Evolutionary conservation across 92 coral and sea anemone genomes (phyloP).

Genomic region (Ricordea florida): DNA sequence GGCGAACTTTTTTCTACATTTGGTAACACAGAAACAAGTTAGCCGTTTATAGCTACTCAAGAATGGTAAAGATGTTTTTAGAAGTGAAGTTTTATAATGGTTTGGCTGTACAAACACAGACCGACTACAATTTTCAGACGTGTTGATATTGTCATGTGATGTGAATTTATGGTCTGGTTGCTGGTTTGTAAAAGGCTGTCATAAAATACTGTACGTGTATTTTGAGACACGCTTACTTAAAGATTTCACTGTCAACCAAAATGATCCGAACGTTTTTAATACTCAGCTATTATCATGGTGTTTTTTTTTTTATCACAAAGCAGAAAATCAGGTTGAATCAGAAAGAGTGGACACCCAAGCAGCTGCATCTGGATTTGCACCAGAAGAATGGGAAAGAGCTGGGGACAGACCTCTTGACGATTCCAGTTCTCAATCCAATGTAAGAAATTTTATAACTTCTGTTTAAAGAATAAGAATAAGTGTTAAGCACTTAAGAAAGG

Average conservation of each 20-base stretch:
- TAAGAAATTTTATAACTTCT: conserved; percentile 2
- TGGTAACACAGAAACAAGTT: conserved; percentile 36
- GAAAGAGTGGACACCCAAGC: conserved; percentile 42
- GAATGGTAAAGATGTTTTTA: conserved; percentile 10
- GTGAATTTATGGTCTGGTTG: conserved; percentile 36
- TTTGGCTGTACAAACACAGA: background rate
- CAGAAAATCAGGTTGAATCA: conserved; percentile 31
- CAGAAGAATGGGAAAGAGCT: conserved; percentile 41
- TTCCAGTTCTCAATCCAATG: conserved; percentile 26
- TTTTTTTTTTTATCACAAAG: conserved; percentile 17
- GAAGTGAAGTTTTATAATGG: background rate
- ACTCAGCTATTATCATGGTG: conserved; percentile 16
- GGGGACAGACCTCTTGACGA: conserved; percentile 42
- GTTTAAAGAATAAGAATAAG: conserved; percentile 6
- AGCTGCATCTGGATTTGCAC: conserved; percentile 35
- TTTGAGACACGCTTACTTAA: conserved; percentile 38
- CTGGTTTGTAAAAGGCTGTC: conserved; percentile 26
- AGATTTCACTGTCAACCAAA: conserved; percentile 25
- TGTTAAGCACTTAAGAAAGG: conserved; percentile 8
- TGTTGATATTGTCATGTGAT: conserved; percentile 11
- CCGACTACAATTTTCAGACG: conserved; percentile 9
- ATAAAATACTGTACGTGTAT: conserved; percentile 27
- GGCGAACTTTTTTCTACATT: conserved; percentile 18
- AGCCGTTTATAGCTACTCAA: conserved; percentile 20
- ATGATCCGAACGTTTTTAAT: conserved; percentile 7